Conservation (phyloP, 1,140 invertebrate genomes). For the Drosophila elegans region DNA sequence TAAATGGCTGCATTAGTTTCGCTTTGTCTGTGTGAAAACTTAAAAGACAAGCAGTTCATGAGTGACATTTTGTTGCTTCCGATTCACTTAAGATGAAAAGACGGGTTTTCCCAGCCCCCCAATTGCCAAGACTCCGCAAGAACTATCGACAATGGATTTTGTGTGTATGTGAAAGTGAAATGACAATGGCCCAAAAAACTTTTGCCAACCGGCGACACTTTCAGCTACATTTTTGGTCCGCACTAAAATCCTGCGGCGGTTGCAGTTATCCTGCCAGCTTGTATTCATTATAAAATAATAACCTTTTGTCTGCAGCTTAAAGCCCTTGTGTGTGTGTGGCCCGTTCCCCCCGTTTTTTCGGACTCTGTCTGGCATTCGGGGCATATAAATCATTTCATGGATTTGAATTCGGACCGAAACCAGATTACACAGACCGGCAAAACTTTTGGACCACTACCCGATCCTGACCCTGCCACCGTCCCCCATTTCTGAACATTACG, state of each 20-base stretch:
- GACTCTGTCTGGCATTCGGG: slow-evolving; percentile 53
- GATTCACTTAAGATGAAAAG: slow-evolving; percentile 29
- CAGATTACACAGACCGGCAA: slow-evolving; percentile 61
- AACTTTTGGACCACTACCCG: slow-evolving; percentile 10
- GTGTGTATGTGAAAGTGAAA: slow-evolving; percentile 44
- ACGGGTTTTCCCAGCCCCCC: background rate
- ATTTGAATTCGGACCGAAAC: slow-evolving; percentile 64
- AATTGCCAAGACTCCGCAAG: background rate
- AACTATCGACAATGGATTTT: slow-evolving; percentile 38
- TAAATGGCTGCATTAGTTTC: slow-evolving; percentile 17
- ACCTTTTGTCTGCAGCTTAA: slow-evolving; percentile 69
- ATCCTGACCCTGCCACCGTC: background rate
- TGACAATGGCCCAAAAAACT: slow-evolving; percentile 55
- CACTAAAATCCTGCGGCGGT: slow-evolving; percentile 18
- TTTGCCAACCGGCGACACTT: slow-evolving; percentile 36
- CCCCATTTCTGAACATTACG: background rate
- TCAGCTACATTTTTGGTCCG: slow-evolving; percentile 3
- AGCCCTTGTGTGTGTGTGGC: slow-evolving; percentile 14
- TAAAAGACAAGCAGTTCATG: slow-evolving; percentile 39
- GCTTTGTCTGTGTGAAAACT: slow-evolving; percentile 23
- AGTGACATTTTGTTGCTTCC: slow-evolving; percentile 42
- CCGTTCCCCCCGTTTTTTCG: background rate
- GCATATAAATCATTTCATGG: slow-evolving; percentile 83
- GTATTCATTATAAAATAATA: slow-evolving; percentile 84
- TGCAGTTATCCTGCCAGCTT: slow-evolving; percentile 70